Evolutionary conservation across 2,797 vertebrate genomes (phyloP).

Genomic region (Thunnus albacares): DNA sequence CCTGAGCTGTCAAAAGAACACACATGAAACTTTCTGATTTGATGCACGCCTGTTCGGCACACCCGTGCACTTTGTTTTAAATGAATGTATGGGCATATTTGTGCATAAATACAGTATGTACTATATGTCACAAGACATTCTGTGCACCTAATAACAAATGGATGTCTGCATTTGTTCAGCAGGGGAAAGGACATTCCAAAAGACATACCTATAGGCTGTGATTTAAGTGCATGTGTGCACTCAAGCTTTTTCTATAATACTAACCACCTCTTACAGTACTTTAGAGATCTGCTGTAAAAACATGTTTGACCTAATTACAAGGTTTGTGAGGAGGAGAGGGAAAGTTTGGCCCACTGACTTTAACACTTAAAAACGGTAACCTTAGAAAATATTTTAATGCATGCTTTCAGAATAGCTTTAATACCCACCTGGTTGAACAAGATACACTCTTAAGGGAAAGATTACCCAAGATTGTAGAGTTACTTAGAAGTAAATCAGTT

Average conservation of each 20-base stretch:
- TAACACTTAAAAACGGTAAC: slow-evolving; percentile 51
- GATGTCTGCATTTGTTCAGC: slow-evolving; percentile 55
- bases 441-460: slow-evolving; percentile 9
- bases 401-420: slow-evolving; percentile 40
- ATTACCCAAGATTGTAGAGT: slow-evolving; percentile 18
- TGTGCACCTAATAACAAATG: slow-evolving; percentile 43
- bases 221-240: slow-evolving; percentile 55
- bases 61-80: slow-evolving; percentile 36
- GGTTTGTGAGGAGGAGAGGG: slow-evolving; percentile 59
- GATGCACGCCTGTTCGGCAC: slow-evolving; percentile 21
- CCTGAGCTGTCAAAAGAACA: slow-evolving; percentile 20
- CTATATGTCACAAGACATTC: slow-evolving; percentile 30
- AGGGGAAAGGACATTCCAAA: slow-evolving; percentile 52
- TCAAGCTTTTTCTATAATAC: slow-evolving; percentile 41
- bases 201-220: slow-evolving; percentile 58
- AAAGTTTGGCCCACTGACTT: slow-evolving; percentile 68
- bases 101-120: neutral
- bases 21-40: slow-evolving; percentile 26
- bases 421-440: slow-evolving; percentile 50
- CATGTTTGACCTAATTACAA: slow-evolving; percentile 77
- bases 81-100: slow-evolving; percentile 44
- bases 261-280: slow-evolving; percentile 72
- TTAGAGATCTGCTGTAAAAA: slow-evolving; percentile 75
- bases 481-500: slow-evolving; percentile 13
- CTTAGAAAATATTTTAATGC: slow-evolving; percentile 62